Conservation (phyloP, 2,888 invertebrate genomes). For the Cryptophagus acutangulus region DNA sequence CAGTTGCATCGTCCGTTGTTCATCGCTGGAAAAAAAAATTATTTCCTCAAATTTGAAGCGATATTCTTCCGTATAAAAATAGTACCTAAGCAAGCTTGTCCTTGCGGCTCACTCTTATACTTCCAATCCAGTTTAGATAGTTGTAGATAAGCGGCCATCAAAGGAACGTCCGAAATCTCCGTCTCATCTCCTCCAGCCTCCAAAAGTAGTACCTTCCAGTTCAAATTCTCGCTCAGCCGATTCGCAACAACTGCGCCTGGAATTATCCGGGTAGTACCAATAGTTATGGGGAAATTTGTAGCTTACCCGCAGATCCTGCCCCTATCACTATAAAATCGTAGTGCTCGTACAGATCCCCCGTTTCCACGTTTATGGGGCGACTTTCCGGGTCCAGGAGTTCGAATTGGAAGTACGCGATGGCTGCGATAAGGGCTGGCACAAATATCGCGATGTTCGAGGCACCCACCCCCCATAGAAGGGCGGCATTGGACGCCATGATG, state of each 20-base stretch:
- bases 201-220: conserved; percentile 74
- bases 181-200: conserved; percentile 90
- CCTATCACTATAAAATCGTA: conserved; percentile 86
- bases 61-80: conserved; percentile 1
- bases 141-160: conserved; percentile 82
- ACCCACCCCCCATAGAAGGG: conserved; percentile 64
- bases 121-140: conserved; percentile 86
- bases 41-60: too few species aligned
- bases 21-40: conserved; percentile 61
- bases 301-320: conserved; percentile 81
- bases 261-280: too few species aligned
- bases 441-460: conserved; percentile 73
- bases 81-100: conserved; percentile 72
- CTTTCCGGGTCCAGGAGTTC: conserved; percentile 81
- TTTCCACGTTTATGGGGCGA: conserved; percentile 65
- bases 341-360: conserved; percentile 58
- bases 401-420: conserved; percentile 81
- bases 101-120: conserved; percentile 87
- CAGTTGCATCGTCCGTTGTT: conserved; percentile 79
- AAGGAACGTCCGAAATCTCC: conserved; percentile 83
- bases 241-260: conserved; percentile 80
- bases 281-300: conserved; percentile 59
- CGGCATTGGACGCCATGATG: conserved; percentile 68
- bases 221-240: conserved; percentile 70
- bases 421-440: conserved; percentile 77